Percentiles rank a stretch among this genome's conserved stretches.
Conservation (phyloP, 2,113 vertebrate species). For the Cervus canadensis region DNA sequence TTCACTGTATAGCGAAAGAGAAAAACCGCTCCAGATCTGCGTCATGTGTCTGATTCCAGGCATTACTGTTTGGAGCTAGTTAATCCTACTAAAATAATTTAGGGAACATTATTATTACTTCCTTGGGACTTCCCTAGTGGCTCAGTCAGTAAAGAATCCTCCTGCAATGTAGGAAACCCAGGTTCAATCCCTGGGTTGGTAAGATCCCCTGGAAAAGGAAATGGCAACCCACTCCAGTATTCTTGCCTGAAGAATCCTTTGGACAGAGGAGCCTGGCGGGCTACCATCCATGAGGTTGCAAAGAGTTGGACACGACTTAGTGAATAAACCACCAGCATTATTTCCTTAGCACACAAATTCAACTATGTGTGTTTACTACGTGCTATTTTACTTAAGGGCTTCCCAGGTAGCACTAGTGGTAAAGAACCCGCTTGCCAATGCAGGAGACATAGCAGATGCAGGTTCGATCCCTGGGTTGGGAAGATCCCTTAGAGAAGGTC, state of each 20-base stretch:
- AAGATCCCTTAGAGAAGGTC: background rate
- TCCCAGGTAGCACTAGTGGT: background rate
- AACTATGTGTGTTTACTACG: background rate
- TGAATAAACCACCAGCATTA: background rate
- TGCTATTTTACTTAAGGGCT: background rate
- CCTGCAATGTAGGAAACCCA: background rate
- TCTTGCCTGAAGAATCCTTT: background rate
- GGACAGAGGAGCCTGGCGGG: background rate
- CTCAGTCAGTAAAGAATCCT: background rate
- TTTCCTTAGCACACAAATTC: background rate
- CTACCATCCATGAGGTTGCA: background rate
- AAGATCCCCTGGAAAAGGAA: background rate
- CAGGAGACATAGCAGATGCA: background rate
- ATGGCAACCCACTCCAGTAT: background rate
- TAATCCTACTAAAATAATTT: constrained; percentile 18
- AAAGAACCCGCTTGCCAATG: background rate
- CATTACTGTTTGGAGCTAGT: background rate
- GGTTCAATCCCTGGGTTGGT: background rate
- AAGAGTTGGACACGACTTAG: background rate
- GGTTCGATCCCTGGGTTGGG: background rate
- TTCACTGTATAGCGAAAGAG: constrained; percentile 55
- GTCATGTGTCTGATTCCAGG: constrained; percentile 42
- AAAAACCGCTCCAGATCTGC: constrained; percentile 59
- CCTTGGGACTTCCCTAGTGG: background rate
- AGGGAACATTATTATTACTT: background rate